Evolutionary conservation across 2,113 vertebrate species (phyloP).

Genomic region (Stegostoma tigrinum): DNA sequence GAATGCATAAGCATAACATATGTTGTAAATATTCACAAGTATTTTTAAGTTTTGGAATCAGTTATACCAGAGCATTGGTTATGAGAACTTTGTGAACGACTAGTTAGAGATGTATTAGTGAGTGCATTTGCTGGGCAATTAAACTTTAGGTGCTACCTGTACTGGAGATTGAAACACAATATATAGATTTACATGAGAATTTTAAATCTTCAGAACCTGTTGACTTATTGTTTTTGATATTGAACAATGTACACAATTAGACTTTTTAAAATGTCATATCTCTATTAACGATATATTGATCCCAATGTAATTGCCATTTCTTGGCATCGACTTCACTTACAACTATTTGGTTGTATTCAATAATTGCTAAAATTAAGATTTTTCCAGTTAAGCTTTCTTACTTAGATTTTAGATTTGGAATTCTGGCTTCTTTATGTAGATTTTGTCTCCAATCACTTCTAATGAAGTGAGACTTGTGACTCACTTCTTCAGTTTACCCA

Average conservation of each 20-base stretch:
- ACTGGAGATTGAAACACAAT: neutral
- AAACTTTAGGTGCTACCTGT: neutral
- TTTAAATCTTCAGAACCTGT: neutral
- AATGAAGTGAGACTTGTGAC: neutral
- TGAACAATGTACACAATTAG: neutral
- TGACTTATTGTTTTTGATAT: neutral
- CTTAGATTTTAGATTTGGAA: neutral
- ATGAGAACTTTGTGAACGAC: neutral
- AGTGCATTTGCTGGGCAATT: neutral
- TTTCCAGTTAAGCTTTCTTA: neutral
- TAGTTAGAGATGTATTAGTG: neutral
- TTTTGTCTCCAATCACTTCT: neutral
- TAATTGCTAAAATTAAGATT: neutral
- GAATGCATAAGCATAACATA: neutral
- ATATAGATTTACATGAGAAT: neutral
- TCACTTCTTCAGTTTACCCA: neutral
- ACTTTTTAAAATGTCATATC: neutral
- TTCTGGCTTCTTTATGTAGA: neutral
- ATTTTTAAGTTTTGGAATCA: neutral
- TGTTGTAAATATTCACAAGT: neutral
- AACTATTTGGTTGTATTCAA: neutral
- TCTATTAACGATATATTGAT: neutral
- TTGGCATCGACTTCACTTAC: neutral
- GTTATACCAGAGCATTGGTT: neutral
- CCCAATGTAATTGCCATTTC: neutral